Conservation (phyloP, 2,888 invertebrate genomes). For the Gastrophysa polygoni region DNA sequence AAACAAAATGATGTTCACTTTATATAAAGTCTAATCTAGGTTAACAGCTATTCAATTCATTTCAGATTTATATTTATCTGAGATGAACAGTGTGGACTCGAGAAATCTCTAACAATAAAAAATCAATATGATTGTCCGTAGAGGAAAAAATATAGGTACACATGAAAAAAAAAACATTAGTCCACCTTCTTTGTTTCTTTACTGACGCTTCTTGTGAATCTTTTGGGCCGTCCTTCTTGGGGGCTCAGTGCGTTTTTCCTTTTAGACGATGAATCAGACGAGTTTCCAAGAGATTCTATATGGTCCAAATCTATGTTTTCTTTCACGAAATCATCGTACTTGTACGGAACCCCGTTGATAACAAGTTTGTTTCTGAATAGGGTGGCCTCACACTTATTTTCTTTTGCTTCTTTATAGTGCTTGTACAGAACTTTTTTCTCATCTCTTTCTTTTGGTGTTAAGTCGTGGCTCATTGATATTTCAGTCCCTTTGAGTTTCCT, state of each 20-base stretch:
- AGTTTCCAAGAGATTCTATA: not conserved
- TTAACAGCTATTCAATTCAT: no score
- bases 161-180: no score
- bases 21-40: no score
- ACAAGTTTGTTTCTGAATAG: constrained; percentile 1
- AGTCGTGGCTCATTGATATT: not conserved
- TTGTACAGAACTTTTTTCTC: not conserved
- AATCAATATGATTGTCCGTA: no score
- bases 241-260: not conserved
- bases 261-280: not conserved
- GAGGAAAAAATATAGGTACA: no score
- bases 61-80: no score
- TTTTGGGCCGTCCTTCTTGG: not conserved
- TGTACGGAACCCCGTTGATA: not conserved
- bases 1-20: no score
- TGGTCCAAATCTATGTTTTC: not conserved
- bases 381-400: not conserved
- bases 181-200: not conserved
- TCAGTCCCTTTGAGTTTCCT: not conserved
- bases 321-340: constrained; percentile 4
- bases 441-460: not conserved
- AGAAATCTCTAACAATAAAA: no score
- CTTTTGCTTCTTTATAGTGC: not conserved
- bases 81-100: no score
- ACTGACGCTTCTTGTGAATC: not conserved